Evolutionary conservation across 2,888 invertebrate genomes (phyloP).

Genomic region (Alviniconcha strummeri): DNA sequence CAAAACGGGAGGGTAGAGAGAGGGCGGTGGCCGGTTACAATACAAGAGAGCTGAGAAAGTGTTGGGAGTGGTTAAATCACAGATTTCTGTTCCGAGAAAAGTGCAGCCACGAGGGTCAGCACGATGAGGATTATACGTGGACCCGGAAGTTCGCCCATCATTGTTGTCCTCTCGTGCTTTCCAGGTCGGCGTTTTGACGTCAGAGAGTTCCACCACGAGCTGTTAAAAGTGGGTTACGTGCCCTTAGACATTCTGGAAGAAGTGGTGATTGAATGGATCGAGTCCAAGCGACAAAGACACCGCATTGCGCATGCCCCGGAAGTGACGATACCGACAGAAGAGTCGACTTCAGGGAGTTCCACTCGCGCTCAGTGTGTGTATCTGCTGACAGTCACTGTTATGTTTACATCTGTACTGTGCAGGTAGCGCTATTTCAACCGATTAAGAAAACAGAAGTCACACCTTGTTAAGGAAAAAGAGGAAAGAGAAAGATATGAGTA

Average conservation of each 20-base stretch:
- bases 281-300: constrained; percentile 24
- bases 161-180: not conserved
- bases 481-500: too few relatives aligned
- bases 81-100: too few relatives aligned
- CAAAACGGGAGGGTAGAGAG: too few relatives aligned
- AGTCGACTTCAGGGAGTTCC: constrained; percentile 5
- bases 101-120: too few relatives aligned
- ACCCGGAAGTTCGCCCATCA: too few relatives aligned
- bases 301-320: constrained; percentile 12
- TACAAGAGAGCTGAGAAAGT: too few relatives aligned
- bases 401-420: not conserved
- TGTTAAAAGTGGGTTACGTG: constrained; percentile 59
- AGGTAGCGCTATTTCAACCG: not conserved
- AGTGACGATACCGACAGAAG: not conserved
- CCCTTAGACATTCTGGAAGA: constrained; percentile 65
- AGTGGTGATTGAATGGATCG: constrained; percentile 51
- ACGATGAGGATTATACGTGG: too few relatives aligned
- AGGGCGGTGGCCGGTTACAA: too few relatives aligned
- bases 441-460: not conserved
- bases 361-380: too few relatives aligned
- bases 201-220: constrained; percentile 67
- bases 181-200: constrained; percentile 62
- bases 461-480: not conserved
- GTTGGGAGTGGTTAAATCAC: too few relatives aligned
- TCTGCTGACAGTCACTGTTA: not conserved